A percentile compares a stretch with the other conserved stretches of the same genome.
phyloP scores from a whole-genome alignment of 2,113 vertebrate species.

The Channa maculata region DNA sequence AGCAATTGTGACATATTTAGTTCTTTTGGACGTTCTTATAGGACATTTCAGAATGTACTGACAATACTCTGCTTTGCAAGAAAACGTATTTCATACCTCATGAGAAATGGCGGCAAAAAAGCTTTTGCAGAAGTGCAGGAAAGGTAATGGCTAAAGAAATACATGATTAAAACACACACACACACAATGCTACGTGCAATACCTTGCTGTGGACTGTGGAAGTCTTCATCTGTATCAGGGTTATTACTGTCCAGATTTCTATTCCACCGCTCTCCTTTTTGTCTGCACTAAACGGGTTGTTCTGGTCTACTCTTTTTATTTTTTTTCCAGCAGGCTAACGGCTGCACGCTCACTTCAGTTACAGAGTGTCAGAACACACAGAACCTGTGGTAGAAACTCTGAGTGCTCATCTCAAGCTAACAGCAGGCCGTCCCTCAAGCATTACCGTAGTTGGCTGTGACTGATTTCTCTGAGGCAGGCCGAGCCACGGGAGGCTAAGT shows the following conservation, averaged over 20 bases:
- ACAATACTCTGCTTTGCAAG: no score
- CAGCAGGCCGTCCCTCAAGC: conserved; percentile 75
- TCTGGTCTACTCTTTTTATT: conserved; percentile 36
- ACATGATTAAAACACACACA: neutral
- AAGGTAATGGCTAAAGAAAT: neutral
- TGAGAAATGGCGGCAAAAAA: no score
- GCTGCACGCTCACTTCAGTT: conserved; percentile 76
- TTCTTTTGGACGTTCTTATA: no score
- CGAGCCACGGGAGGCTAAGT: conserved; percentile 72
- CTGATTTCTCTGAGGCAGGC: conserved; percentile 76
- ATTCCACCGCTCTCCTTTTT: conserved; percentile 38
- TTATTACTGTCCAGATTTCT: conserved; percentile 32
- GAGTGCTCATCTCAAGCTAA: conserved; percentile 72
- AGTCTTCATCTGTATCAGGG: conserved; percentile 4
- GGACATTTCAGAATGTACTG: no score
- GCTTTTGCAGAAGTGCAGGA: neutral
- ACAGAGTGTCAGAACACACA: conserved; percentile 63
- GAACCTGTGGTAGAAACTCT: conserved; percentile 66
- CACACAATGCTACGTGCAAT: neutral
- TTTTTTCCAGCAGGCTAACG: conserved; percentile 47
- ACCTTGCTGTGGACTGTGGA: neutral
- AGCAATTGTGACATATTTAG: no score
- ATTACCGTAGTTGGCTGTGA: conserved; percentile 65
- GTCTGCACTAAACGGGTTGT: conserved; percentile 48
- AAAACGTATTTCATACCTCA: no score